phyloP scores from a whole-genome alignment of 2,888 invertebrate species.

The Nomada fabriciana region DNA sequence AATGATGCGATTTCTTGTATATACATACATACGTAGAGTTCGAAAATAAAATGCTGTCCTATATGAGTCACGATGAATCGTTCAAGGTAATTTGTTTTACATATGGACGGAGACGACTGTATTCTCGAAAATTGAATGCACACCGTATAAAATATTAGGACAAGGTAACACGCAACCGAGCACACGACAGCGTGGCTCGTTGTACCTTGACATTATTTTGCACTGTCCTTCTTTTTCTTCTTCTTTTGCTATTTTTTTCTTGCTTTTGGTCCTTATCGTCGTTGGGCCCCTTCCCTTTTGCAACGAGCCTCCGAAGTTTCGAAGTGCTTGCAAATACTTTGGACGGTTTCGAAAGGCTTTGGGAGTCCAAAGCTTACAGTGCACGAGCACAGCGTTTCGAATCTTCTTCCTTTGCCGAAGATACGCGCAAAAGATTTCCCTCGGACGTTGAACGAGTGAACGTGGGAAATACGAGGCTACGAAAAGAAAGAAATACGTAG shows the following conservation, averaged over 20 bases:
- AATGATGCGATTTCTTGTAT: background rate
- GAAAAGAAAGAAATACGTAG: background rate
- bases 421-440: background rate
- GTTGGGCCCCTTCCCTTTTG: no score
- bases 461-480: background rate
- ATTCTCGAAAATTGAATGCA: slow-evolving; percentile 17
- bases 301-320: no score
- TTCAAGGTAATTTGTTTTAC: slow-evolving; percentile 39
- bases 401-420: background rate
- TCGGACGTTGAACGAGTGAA: background rate
- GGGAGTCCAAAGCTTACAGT: no score
- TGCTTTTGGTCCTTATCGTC: no score
- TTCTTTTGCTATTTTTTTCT: slow-evolving; percentile 1
- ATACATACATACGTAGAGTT: background rate
- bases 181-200: slow-evolving; percentile 16
- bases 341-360: no score
- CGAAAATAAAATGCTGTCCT: slow-evolving; percentile 4
- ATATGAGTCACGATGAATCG: slow-evolving; percentile 30
- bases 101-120: slow-evolving; percentile 12
- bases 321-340: no score
- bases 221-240: background rate
- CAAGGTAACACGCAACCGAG: slow-evolving; percentile 34
- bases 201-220: background rate
- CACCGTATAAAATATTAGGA: slow-evolving; percentile 42
- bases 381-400: background rate